Percentiles rank a stretch among this genome's conserved stretches.
Conservation (phyloP, 2,797 vertebrate genomes). For the Uromys caudimaculatus region DNA sequence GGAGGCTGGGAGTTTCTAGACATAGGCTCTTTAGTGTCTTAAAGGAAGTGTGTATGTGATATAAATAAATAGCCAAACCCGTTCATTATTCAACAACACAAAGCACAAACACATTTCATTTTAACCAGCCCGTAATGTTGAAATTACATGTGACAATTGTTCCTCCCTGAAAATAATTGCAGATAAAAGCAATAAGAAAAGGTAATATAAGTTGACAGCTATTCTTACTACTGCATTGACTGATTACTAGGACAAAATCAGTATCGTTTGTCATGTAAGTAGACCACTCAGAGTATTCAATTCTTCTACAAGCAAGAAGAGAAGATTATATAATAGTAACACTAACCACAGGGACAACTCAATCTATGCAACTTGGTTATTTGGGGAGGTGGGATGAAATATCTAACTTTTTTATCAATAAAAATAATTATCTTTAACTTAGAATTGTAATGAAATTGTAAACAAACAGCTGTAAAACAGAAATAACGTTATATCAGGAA, state of each 20-base stretch:
- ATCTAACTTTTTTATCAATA: neutral
- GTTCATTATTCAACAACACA: neutral
- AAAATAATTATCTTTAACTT: neutral
- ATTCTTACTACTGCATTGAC: fast-evolving
- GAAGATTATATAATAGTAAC: neutral
- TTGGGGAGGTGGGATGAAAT: neutral
- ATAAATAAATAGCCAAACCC: neutral
- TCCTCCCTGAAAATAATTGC: neutral
- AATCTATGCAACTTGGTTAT: neutral
- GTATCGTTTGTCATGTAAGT: neutral
- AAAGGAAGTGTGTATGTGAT: neutral
- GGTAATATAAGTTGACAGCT: neutral
- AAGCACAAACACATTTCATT: neutral
- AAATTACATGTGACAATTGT: neutral
- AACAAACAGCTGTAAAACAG: neutral
- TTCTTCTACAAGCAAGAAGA: neutral
- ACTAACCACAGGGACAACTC: neutral
- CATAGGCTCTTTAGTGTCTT: neutral
- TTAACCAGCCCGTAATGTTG: neutral
- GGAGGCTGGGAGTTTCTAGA: neutral
- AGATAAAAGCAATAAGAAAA: neutral
- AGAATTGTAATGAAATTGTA: neutral
- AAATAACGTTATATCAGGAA: neutral
- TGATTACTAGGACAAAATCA: too few species aligned
- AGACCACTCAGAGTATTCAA: fast-evolving